Percentiles rank a stretch among this genome's conserved stretches.
Evolutionary conservation across 2,797 vertebrate species (phyloP).

Genomic region (Limosa lapponica): DNA sequence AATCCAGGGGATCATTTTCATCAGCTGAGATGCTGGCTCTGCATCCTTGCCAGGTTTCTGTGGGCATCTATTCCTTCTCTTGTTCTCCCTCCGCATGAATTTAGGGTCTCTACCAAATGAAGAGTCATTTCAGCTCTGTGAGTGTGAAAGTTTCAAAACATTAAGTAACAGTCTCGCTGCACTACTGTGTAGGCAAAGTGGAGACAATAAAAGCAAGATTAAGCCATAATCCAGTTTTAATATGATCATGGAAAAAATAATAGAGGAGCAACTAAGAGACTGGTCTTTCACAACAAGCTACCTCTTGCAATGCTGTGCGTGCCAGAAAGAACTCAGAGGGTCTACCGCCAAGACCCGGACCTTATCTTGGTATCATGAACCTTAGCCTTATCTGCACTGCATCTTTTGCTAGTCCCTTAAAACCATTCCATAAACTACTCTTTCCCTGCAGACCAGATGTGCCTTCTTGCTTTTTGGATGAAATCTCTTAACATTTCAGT

Average conservation of each 20-base stretch:
- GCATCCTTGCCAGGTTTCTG: not conserved
- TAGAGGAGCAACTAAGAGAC: not conserved
- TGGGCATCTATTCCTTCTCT: not conserved
- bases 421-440: not conserved
- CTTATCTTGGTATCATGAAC: not conserved
- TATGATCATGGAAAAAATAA: not conserved
- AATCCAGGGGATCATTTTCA: not conserved
- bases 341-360: not conserved
- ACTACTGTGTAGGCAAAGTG: not conserved
- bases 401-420: not conserved
- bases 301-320: not conserved
- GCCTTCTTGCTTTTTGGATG: not conserved
- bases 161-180: not conserved
- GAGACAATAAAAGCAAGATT: not conserved
- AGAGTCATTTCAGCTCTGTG: not conserved
- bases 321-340: not conserved
- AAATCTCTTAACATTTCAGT: not conserved
- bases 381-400: not conserved
- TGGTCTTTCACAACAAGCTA: not conserved
- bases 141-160: not conserved
- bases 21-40: not conserved
- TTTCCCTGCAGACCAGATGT: not conserved
- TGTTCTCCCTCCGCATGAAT: not conserved
- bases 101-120: not conserved
- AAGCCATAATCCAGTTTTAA: not conserved